These are phyloP conservation scores for Tipula helvola DNA, from an alignment of 2,888 invertebrate genomes.

Conservation along the genomic window DNA sequence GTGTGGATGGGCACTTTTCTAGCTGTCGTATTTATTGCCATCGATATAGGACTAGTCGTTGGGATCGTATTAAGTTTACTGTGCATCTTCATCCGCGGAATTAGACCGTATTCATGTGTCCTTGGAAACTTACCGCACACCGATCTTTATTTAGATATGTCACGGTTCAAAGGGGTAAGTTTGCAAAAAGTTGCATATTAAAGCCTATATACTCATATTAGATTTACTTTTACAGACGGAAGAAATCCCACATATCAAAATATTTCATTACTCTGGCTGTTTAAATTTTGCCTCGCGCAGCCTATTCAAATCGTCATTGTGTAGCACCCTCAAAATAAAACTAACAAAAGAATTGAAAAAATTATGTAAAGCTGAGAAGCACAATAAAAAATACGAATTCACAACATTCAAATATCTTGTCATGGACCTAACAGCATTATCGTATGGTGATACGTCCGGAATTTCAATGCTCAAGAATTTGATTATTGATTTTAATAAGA, in stretches of 20 bases:
- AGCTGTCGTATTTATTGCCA: conserved; percentile 57
- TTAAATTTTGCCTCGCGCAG: conserved; percentile 46
- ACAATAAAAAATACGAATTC: conserved; percentile 13
- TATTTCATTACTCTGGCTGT: conserved; percentile 49
- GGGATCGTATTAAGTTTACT: conserved; percentile 43
- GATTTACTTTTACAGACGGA: conserved; percentile 34
- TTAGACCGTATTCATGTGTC: not conserved
- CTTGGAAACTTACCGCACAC: not conserved
- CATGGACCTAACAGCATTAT: conserved; percentile 44
- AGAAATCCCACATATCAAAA: conserved; percentile 45
- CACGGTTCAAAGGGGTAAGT: not conserved
- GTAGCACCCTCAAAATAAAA: conserved; percentile 16
- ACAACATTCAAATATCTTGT: conserved; percentile 30
- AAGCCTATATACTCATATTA: not conserved
- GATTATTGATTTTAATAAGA: conserved; percentile 36
- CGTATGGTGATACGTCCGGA: conserved; percentile 45
- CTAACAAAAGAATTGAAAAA: conserved; percentile 16
- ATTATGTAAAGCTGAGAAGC: not conserved
- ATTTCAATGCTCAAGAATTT: conserved; percentile 36
- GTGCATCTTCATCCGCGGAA: not conserved
- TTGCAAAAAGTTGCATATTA: not conserved
- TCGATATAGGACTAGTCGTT: conserved; percentile 56
- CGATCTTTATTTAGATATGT: not conserved
- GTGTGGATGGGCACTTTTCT: conserved; percentile 61
- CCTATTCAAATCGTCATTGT: conserved; percentile 29